Conservation (phyloP, 2,888 invertebrate species). For the Phymatocera aterrima region DNA sequence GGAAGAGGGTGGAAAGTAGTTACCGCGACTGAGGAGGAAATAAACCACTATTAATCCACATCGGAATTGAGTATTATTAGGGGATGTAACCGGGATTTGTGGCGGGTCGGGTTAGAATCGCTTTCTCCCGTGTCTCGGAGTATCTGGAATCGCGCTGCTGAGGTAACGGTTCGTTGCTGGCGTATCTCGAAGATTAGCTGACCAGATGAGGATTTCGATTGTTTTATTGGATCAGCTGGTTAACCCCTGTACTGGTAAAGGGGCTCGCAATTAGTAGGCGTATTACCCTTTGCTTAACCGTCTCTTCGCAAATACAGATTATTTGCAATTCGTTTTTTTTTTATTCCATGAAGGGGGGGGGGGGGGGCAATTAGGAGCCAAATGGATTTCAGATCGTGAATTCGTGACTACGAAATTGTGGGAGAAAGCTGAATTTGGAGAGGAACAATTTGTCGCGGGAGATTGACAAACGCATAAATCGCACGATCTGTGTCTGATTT, state of each 20-base stretch:
- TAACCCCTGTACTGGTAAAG: neutral
- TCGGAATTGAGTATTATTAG: slow-evolving; percentile 74
- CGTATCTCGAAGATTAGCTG: slow-evolving; percentile 66
- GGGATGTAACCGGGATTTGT: slow-evolving; percentile 72
- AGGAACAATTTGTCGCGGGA: neutral
- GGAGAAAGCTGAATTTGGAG: no score
- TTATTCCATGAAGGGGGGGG: no score
- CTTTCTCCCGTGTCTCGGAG: slow-evolving; percentile 69
- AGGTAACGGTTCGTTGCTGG: slow-evolving; percentile 45
- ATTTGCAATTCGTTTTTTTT: neutral
- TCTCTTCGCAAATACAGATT: neutral
- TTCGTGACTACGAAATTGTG: neutral
- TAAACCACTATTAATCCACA: slow-evolving; percentile 74
- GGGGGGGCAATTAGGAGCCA: neutral
- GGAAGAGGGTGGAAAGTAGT: slow-evolving; percentile 44
- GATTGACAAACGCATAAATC: neutral
- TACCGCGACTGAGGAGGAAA: slow-evolving; percentile 57
- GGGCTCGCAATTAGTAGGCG: slow-evolving; percentile 1
- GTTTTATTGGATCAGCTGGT: slow-evolving; percentile 57
- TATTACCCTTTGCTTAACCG: neutral
- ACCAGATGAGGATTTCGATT: slow-evolving; percentile 69
- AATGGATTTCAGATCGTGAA: neutral
- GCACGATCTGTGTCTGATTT: neutral
- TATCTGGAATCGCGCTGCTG: slow-evolving; percentile 61
- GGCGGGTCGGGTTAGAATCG: slow-evolving; percentile 71